Percentiles rank a stretch among this genome's conserved stretches.
These are phyloP conservation scores for Drosophila bocki DNA, from an alignment of 1,140 invertebrate species.

Conservation along the genomic window DNA sequence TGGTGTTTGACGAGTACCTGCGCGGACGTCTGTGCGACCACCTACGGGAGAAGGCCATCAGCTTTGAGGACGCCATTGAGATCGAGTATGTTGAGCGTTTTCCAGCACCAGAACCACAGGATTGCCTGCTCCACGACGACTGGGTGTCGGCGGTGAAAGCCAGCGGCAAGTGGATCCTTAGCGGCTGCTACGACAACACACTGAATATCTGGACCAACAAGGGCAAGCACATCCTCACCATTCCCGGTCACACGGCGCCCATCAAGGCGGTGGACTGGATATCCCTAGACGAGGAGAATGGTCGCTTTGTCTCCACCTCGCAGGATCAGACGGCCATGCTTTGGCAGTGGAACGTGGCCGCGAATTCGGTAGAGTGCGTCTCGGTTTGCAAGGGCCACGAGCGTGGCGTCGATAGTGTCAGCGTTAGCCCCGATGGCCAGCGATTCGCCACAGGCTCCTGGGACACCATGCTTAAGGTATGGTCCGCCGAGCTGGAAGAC, in stretches of 20 bases:
- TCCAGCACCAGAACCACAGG: conserved; percentile 94
- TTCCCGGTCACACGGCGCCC: conserved; percentile 94
- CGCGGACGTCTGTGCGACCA: conserved; percentile 87
- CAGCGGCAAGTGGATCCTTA: conserved; percentile 93
- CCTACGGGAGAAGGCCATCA: conserved; percentile 88
- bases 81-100: conserved; percentile 96
- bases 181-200: conserved; percentile 98
- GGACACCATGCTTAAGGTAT: conserved; percentile 93
- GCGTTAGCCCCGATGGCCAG: conserved; percentile 88
- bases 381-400: conserved; percentile 95
- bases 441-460: conserved; percentile 96
- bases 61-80: conserved; percentile 92
- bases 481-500: conserved; percentile 88
- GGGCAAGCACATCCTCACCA: conserved; percentile 93
- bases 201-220: conserved; percentile 94
- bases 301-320: conserved; percentile 93
- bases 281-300: conserved; percentile 87
- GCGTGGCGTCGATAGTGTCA: conserved; percentile 94
- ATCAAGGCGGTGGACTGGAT: conserved; percentile 96
- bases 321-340: conserved; percentile 96
- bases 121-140: conserved; percentile 97
- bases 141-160: conserved; percentile 96
- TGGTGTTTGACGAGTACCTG: conserved; percentile 93
- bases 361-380: conserved; percentile 92
- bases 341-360: conserved; percentile 93